Base-by-base conservation (phyloP, 1,140 invertebrate genomes). In the Drosophila bocqueti region DNA sequence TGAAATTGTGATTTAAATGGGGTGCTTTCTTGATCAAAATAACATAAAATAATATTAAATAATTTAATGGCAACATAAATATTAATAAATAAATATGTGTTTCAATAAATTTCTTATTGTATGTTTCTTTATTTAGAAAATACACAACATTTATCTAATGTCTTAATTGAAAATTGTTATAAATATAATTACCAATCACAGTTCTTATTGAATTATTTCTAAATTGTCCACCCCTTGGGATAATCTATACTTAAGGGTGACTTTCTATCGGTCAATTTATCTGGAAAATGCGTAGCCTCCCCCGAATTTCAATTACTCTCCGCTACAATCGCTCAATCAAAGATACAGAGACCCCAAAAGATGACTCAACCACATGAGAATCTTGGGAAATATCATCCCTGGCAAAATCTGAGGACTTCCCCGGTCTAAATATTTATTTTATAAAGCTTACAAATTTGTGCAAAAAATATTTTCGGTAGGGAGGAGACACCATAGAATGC, bases 391-490 rank as follows among this genome's bases (percentile, higher is more conserved):
- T 54, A 76, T 75, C 83, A 86, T 50, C 83, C 80, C 83, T 63
- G 29, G 46, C 40, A 74, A 79, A 66, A 55, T 67, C 76, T 47
- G 46, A 46, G 59, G 31, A 57, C 13, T 38, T 52, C 43, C 36
- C 36, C 18, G 21, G 8, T 55, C 34, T 38, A 47, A 66, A 84
- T 87, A 89, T 87, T 90, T 84, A 84, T 78, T 87, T 90, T 89
- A 87, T 69, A 84, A 87, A 87, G 73, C 84, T 84, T 72, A 87
- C 81, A 87, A 87, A 89, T 87, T 87, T 89, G 68, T 57, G 68
- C 73, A 78, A 83, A 79, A 76, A 78, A 69, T 73, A 61, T 74
- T 67, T 47, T 47, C 6, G 21, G 3, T 9, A 21, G 42, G 38
- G 58, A 54, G 45, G 45, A 13, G 9, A 24, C 45, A 18, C 60